Base-by-base conservation (phyloP, 1,140 invertebrate genomes). In the Octopus sinensis region DNA sequence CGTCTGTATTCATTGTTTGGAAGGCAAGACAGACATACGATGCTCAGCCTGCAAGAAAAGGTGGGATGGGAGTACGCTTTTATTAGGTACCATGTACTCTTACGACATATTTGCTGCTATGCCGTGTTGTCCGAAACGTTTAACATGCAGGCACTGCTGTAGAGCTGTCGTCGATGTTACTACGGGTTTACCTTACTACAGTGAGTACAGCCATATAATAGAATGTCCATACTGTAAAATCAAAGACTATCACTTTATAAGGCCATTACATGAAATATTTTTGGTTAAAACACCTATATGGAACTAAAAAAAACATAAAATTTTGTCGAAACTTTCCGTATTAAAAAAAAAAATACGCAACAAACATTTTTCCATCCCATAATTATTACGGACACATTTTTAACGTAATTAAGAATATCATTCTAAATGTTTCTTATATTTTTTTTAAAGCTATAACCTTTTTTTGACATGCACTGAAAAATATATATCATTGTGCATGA, bases 21-120 rank as follows among this genome's bases (percentile, higher is more conserved):
- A 94, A 84, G 94, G 94, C 82, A 97, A 96, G 95, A 94, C 93
- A 52, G 93, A 94, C 6, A 93, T 96, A 76, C 92, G 93, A 80
- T 97, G 96, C 92, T 92, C 93, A 83, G 95, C 94, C 90, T 98
- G 97, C 91, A 94, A 93, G 80, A 93, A 94, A 82, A 94, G 94
- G 81, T 99, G 97, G 97, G 95, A 97, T 89, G 97, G 97, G 23
- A 95, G 95, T 7, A 95, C 95, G 56, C 93, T 98, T 75, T 95
- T 98, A 56, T 92, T 98, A 23, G 97, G 97, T 76, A 97, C 96
- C 79, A 97, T 98, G 96, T 99, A 99, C 91, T 96, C 96, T 76
- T 99, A 98, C 88, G 97, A 99, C 91, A 96, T 99, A 83, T 98
- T 99, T 91, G 97, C 97, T 88, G 96, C 97, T 76, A 96, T 95